Conservation (phyloP, 2,797 vertebrate species). For the Parauchenoglanis ngamensis region DNA sequence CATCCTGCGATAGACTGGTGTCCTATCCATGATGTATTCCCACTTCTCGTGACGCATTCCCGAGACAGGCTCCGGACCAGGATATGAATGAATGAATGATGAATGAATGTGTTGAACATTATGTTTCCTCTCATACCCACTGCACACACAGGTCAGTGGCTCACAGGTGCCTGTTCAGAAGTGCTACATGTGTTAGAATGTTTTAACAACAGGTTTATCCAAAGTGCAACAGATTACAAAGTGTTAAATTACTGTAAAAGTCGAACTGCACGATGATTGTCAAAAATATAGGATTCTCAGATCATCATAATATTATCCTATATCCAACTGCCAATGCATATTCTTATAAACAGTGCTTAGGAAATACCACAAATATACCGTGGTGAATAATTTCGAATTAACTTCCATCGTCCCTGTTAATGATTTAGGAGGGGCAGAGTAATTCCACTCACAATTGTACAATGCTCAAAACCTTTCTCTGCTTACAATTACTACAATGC, state of each 20-base stretch:
- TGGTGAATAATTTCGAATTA: not conserved
- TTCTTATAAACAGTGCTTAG: conserved; percentile 4
- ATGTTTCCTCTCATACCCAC: not conserved
- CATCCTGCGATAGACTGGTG: not conserved
- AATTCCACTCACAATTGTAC: not conserved
- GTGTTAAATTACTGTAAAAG: conserved; percentile 25
- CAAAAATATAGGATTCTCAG: not conserved
- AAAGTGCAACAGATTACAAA: conserved; percentile 18
- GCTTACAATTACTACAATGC: not conserved
- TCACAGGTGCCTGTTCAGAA: conserved; percentile 1
- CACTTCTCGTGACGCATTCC: too few species aligned
- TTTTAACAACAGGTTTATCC: conserved; percentile 22
- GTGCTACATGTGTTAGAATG: not conserved
- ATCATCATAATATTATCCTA: not conserved
- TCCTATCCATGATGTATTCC: not conserved
- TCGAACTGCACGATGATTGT: not conserved
- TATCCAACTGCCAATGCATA: not conserved
- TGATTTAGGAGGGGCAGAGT: not conserved
- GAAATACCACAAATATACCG: not conserved
- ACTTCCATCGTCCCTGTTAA: not conserved
- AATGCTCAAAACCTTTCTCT: not conserved
- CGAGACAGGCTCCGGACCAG: not conserved
- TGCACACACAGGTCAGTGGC: not conserved
- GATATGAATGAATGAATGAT: not conserved
- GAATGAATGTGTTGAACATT: not conserved